These are phyloP conservation scores for Thrips palmi DNA, from an alignment of 1,140 invertebrate genomes.

Conservation along the genomic window DNA sequence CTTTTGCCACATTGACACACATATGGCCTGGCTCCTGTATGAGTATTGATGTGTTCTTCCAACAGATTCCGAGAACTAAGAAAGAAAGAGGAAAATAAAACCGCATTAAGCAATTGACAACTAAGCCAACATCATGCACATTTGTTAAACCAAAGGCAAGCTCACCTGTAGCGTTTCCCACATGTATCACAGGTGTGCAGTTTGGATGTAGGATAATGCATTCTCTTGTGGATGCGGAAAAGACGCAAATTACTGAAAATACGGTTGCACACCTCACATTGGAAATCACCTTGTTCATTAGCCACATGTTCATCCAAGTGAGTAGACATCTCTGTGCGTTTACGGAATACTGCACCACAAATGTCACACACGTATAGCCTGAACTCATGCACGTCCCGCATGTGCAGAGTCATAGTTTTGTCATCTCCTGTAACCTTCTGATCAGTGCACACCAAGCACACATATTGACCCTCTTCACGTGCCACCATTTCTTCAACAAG, in stretches of 20 bases:
- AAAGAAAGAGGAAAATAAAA: slow-evolving; percentile 10
- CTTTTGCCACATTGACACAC: slow-evolving; percentile 47
- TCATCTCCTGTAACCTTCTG: slow-evolving; percentile 29
- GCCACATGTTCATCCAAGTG: slow-evolving; percentile 47
- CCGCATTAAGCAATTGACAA: neutral
- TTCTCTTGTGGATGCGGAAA: slow-evolving; percentile 39
- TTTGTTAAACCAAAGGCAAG: neutral
- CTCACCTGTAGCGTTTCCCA: slow-evolving; percentile 37
- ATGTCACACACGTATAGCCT: slow-evolving; percentile 50
- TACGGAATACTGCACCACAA: slow-evolving; percentile 43
- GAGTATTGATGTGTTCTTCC: slow-evolving; percentile 49
- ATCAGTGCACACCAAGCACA: slow-evolving; percentile 35
- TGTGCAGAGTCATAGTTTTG: slow-evolving; percentile 36
- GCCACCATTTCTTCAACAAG: slow-evolving; percentile 18
- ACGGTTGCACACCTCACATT: slow-evolving; percentile 42
- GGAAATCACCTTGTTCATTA: slow-evolving; percentile 37
- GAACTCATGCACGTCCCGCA: slow-evolving; percentile 35
- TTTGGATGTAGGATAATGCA: slow-evolving; percentile 40
- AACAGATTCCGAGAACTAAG: slow-evolving; percentile 41
- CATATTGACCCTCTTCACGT: slow-evolving; percentile 30
- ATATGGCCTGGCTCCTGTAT: slow-evolving; percentile 46
- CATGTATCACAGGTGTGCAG: slow-evolving; percentile 42
- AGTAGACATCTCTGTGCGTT: slow-evolving; percentile 35
- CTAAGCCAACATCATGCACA: neutral
- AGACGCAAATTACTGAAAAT: slow-evolving; percentile 39